phyloP scores from a whole-genome alignment of 2,797 vertebrate species.

The Sebastolobus altivelis region DNA sequence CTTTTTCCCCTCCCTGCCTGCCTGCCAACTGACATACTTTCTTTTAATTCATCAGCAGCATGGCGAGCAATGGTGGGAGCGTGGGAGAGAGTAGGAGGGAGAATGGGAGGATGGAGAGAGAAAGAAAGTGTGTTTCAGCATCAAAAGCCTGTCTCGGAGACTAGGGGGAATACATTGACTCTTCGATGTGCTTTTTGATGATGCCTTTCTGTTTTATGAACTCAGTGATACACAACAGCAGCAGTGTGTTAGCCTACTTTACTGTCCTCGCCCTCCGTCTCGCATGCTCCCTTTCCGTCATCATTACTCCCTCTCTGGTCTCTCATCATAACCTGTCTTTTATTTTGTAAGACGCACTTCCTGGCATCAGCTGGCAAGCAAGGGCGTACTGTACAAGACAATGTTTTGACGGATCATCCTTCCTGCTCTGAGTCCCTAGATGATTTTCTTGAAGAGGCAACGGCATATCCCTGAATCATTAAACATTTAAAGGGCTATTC shows the following conservation, averaged over 20 bases:
- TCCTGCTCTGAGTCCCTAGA: neutral
- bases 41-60: constrained; percentile 76
- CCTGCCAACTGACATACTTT: constrained; percentile 83
- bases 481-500: constrained; percentile 68
- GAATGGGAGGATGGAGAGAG: constrained; percentile 65
- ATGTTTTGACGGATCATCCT: constrained; percentile 31
- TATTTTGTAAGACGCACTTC: constrained; percentile 36
- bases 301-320: constrained; percentile 31
- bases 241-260: constrained; percentile 52
- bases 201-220: constrained; percentile 71
- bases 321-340: constrained; percentile 39
- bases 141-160: constrained; percentile 77
- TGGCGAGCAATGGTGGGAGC: constrained; percentile 65
- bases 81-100: constrained; percentile 73
- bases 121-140: constrained; percentile 72
- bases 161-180: constrained; percentile 73
- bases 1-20: constrained; percentile 45
- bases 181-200: constrained; percentile 73
- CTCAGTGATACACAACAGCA: constrained; percentile 66
- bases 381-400: neutral
- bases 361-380: constrained; percentile 1
- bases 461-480: constrained; percentile 48
- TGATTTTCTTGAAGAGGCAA: constrained; percentile 31
- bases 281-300: neutral
- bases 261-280: constrained; percentile 22